Conservation (phyloP, 2,797 vertebrate genomes). For the Amphiprion clarkii region DNA sequence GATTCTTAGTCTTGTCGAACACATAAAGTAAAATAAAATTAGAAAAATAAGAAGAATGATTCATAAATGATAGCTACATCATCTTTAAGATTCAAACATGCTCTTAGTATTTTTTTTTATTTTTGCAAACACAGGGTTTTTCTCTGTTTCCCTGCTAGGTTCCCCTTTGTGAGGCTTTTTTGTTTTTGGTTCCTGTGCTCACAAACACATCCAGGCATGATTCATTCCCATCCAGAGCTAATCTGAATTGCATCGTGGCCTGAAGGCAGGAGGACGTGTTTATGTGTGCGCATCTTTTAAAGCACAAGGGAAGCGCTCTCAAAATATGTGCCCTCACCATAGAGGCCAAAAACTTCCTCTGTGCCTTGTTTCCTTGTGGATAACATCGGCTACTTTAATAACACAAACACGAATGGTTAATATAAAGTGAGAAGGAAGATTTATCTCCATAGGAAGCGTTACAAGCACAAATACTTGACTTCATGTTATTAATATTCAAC, state of each 20-base stretch:
- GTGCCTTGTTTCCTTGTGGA: neutral
- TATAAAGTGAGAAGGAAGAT: too few species aligned
- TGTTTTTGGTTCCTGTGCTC: conserved; percentile 4
- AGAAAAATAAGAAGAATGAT: neutral
- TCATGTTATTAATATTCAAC: neutral
- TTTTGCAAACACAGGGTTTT: neutral
- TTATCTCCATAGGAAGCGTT: too few species aligned
- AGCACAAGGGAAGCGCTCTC: neutral
- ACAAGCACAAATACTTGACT: conserved; percentile 9
- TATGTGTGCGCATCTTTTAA: neutral
- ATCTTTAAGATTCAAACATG: neutral
- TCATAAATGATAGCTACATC: neutral
- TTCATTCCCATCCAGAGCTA: conserved; percentile 30
- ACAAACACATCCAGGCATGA: conserved; percentile 41
- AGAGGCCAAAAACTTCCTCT: conserved; percentile 5
- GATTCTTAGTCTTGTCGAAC: too few species aligned
- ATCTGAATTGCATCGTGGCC: conserved; percentile 31
- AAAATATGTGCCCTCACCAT: neutral
- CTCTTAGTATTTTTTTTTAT: too few species aligned
- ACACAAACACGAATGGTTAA: neutral
- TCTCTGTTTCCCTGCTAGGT: too few species aligned
- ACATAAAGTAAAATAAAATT: too few species aligned
- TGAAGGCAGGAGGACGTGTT: conserved; percentile 7
- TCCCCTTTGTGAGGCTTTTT: neutral
- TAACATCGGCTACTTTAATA: conserved; percentile 9